Conservation (phyloP, 2,113 vertebrate genomes). For the Morphnarchus princeps region DNA sequence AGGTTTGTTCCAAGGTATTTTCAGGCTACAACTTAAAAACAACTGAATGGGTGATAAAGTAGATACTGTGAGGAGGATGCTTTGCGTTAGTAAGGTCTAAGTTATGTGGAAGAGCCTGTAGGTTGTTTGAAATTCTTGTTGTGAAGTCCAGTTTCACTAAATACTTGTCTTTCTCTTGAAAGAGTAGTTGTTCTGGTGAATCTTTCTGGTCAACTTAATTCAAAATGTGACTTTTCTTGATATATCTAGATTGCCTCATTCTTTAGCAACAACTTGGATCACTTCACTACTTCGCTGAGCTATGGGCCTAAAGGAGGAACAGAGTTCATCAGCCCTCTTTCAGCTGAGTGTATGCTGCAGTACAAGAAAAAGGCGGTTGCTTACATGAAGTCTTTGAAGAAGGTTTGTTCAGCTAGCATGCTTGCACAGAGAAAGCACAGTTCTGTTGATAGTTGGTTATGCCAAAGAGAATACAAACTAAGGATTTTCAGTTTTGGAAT, state of each 20-base stretch:
- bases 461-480: background rate
- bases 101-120: background rate
- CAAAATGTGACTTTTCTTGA: background rate
- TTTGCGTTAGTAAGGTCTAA: background rate
- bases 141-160: background rate
- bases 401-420: slow-evolving; percentile 73
- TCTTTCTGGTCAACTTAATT: background rate
- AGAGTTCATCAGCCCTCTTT: slow-evolving; percentile 81
- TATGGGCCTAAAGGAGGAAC: slow-evolving; percentile 81
- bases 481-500: background rate
- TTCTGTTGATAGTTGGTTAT: background rate
- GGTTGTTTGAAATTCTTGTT: background rate
- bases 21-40: background rate
- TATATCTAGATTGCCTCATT: slow-evolving; percentile 88
- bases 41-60: background rate
- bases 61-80: background rate
- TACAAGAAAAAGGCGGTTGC: slow-evolving; percentile 89
- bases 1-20: background rate
- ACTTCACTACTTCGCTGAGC: slow-evolving; percentile 82
- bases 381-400: slow-evolving; percentile 84
- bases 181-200: background rate
- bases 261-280: slow-evolving; percentile 94
- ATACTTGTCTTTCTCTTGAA: background rate
- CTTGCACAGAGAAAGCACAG: background rate
- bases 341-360: slow-evolving; percentile 88